Evolutionary conservation across 2,113 vertebrate genomes (phyloP), one percentile per base, ranked within the genome.

Genomic region (Mastomys coucha): DNA sequence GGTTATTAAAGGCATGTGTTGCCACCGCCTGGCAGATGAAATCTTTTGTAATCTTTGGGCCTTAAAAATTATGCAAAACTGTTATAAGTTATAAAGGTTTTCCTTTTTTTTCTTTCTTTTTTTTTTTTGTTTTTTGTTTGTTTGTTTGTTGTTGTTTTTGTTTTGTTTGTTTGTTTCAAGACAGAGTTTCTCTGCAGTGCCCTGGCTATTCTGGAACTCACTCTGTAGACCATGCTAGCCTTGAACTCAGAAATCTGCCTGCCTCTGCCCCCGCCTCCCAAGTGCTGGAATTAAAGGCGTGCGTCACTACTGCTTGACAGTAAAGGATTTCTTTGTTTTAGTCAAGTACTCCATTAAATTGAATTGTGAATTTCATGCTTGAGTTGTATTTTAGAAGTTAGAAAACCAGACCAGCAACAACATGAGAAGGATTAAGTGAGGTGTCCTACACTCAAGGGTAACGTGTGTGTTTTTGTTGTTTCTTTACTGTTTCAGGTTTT

Each of bases 401-500:
- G 67, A 93, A 10, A 96, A 89, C 63, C 67, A 89, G 51, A 70
- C 36, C 60, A 86, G 16, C 49, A 20, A 88, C 72, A 92, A 73
- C 75, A 33, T 82, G n/a, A 84, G 65, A 45, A 17, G 58, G 88
- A 65, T 91, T 78, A 36, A 6, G 1, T 91, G 78, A 88, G 7
- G 81, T 31, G 84, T 69, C 80, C 2, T 2, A 22, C 17, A 86
- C 19, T 28, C 28, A 75, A 51, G 1, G 26, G 45, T 91, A 95
- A 93, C 60, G 45, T 20, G 56, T 77, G 33, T 94, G 19, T 84
- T 76, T 90, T 89, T 95, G 56, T 14, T 89, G 42, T 89, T 85
- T 95, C 13, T 69, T 67, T 95, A 63, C 16, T 93, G 8, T 96
- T 97, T 90, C 93, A 99, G 99, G 99, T 96, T 99, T 99, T 94